These are phyloP conservation scores for Saimiri boliviensis DNA, from an alignment of 2,113 vertebrate genomes.

Conservation along the genomic window DNA sequence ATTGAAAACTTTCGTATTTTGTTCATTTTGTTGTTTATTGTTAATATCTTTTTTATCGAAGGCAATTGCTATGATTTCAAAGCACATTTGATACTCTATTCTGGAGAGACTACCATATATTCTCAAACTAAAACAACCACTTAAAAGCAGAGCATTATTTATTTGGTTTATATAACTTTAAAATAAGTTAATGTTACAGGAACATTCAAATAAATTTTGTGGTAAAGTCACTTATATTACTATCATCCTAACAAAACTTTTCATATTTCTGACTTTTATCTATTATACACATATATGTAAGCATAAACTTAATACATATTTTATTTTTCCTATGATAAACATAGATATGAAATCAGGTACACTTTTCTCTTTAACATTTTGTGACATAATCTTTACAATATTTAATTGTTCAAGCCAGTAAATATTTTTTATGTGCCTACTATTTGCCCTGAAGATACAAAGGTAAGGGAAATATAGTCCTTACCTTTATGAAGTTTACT, in stretches of 20 bases:
- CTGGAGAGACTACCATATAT: neutral
- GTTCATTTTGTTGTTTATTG: conserved; percentile 21
- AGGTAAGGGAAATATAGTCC: neutral
- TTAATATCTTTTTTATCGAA: neutral
- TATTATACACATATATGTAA: neutral
- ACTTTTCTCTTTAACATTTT: neutral
- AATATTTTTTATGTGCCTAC: neutral
- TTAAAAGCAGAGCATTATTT: conserved; percentile 1
- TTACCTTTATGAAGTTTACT: neutral
- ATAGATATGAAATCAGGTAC: neutral
- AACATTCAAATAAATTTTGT: conserved; percentile 7
- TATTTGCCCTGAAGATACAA: neutral
- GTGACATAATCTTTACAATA: neutral
- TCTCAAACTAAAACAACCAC: neutral
- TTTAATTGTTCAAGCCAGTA: neutral
- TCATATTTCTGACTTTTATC: neutral
- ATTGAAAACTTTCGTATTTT: conserved; percentile 24
- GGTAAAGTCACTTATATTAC: neutral
- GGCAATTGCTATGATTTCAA: conserved; percentile 1
- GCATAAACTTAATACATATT: neutral
- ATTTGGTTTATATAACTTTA: neutral
- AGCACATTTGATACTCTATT: neutral
- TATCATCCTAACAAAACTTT: conserved; percentile 8
- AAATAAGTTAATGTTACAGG: neutral
- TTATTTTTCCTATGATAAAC: conserved; percentile 31